These are phyloP conservation scores for Pseudomugil tenellus DNA, from an alignment of 2,797 vertebrate genomes.

Conservation along the genomic window DNA sequence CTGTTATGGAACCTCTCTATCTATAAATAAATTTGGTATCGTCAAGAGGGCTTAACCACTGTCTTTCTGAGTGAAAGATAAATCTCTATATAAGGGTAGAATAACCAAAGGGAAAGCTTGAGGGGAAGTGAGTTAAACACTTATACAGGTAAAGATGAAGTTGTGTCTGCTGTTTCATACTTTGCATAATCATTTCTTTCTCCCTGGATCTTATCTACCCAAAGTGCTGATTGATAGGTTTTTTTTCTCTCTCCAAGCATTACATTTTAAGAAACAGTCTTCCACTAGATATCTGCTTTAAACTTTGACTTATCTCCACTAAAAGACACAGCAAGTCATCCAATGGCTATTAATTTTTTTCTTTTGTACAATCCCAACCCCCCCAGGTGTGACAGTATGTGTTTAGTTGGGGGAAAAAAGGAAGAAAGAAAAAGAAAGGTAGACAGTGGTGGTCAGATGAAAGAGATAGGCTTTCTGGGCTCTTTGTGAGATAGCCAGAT, in stretches of 20 bases:
- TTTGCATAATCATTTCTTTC: constrained; percentile 52
- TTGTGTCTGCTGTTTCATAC: constrained; percentile 55
- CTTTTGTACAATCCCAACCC: constrained; percentile 17
- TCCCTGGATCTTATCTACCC: constrained; percentile 62
- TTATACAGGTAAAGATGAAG: constrained; percentile 62
- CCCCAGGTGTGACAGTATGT: constrained; percentile 21
- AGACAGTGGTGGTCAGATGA: constrained; percentile 73
- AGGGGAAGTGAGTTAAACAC: constrained; percentile 41
- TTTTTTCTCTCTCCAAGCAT: constrained; percentile 44
- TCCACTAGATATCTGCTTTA: constrained; percentile 55
- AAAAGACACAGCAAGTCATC: constrained; percentile 41
- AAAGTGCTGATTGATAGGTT: constrained; percentile 67
- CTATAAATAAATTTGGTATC: constrained; percentile 76
- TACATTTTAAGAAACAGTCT: constrained; percentile 53
- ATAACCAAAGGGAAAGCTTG: constrained; percentile 45
- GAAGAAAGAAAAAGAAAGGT: constrained; percentile 55
- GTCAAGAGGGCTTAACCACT: constrained; percentile 62
- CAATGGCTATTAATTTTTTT: constrained; percentile 41
- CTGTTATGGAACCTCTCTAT: constrained; percentile 60
- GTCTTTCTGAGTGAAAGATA: constrained; percentile 71
- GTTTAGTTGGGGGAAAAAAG: constrained; percentile 34
- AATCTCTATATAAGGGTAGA: constrained; percentile 74
- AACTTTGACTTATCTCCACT: constrained; percentile 62
- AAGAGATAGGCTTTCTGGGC: constrained; percentile 68
- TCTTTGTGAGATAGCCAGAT: constrained; percentile 75